Conservation (phyloP, 2,113 vertebrate genomes). For the Charina bottae region DNA sequence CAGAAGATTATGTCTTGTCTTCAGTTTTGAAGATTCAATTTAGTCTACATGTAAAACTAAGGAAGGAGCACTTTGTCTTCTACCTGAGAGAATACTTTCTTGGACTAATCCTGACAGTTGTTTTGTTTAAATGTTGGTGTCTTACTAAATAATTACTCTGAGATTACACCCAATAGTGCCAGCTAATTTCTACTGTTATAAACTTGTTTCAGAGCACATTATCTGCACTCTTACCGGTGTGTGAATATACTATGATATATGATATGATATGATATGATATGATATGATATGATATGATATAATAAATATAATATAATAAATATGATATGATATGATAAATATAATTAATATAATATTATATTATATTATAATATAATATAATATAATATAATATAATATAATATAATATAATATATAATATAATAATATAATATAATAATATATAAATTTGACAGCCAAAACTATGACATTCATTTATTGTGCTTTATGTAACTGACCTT, state of each 20-base stretch:
- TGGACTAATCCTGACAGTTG: background rate
- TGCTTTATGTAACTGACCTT: slow-evolving; percentile 70
- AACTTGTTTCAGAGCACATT: background rate
- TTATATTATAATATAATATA: too few species aligned
- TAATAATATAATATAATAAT: too few species aligned
- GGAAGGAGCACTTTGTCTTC: background rate
- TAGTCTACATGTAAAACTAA: background rate
- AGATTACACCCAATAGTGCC: background rate
- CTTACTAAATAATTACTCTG: background rate
- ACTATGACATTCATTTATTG: background rate
- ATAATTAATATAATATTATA: too few species aligned
- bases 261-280: too few species aligned
- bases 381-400: too few species aligned
- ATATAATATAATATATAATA: too few species aligned
- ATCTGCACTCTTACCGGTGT: background rate
- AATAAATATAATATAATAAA: too few species aligned
- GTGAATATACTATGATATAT: too few species aligned
- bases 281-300: too few species aligned
- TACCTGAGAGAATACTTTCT: background rate
- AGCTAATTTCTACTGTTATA: background rate
- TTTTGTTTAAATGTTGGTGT: background rate
- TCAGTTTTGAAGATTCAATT: background rate
- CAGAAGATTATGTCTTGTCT: too few species aligned
- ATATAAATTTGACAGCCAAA: background rate
- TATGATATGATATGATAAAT: too few species aligned